Percentiles rank a stretch among this genome's conserved stretches.
Conservation (phyloP, 2,888 invertebrate genomes). For the Lottia scabra region DNA sequence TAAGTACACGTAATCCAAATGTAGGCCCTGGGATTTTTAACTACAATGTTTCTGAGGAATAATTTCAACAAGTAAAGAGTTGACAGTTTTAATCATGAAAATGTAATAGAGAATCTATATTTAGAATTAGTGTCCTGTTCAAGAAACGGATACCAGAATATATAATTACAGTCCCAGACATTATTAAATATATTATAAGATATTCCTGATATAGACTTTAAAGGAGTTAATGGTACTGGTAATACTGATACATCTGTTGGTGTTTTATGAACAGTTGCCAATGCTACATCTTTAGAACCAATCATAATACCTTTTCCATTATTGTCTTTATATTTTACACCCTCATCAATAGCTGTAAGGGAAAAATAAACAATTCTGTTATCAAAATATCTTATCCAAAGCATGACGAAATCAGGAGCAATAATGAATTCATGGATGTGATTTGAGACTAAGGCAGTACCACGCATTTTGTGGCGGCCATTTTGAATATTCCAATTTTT, state of each 20-base stretch:
- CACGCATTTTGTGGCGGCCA: too few relatives aligned
- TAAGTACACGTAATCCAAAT: too few relatives aligned
- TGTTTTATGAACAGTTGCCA: slow-evolving; percentile 47
- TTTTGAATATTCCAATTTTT: too few relatives aligned
- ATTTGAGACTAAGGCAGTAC: too few relatives aligned
- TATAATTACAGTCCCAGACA: slow-evolving; percentile 64
- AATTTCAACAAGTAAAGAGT: too few relatives aligned
- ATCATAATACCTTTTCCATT: slow-evolving; percentile 35
- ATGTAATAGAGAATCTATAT: slow-evolving; percentile 42
- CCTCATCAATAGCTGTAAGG: slow-evolving; percentile 40
- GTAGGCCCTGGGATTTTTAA: too few relatives aligned
- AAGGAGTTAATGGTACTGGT: slow-evolving; percentile 47
- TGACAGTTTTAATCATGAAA: slow-evolving; percentile 10
- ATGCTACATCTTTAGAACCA: slow-evolving; percentile 44
- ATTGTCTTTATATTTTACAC: slow-evolving; percentile 46
- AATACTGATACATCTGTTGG: slow-evolving; percentile 40
- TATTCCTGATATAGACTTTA: slow-evolving; percentile 48
- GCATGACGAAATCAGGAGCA: too few relatives aligned
- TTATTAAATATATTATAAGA: slow-evolving; percentile 62
- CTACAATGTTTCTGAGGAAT: too few relatives aligned
- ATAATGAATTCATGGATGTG: too few relatives aligned
- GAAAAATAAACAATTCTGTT: too few relatives aligned
- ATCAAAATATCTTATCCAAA: too few relatives aligned
- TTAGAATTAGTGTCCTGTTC: slow-evolving; percentile 39
- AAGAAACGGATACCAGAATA: slow-evolving; percentile 64